Percentiles rank a stretch among this genome's conserved stretches.
These are phyloP conservation scores for Diarsia dahlii DNA, from an alignment of 2,888 invertebrate genomes.

Conservation along the genomic window DNA sequence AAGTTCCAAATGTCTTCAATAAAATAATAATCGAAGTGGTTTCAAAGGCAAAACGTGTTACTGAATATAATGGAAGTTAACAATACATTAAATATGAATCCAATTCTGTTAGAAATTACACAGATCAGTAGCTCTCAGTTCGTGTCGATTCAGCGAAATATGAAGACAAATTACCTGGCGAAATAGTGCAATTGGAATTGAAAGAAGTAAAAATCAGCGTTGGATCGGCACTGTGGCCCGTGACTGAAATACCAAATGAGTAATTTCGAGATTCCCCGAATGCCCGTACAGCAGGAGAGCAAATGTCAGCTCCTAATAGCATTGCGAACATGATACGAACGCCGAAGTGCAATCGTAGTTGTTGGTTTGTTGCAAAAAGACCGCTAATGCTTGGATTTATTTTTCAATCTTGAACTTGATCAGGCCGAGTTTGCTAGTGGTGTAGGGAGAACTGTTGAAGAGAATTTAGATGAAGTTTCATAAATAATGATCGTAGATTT, in stretches of 20 bases:
- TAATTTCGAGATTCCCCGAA: conserved; percentile 89
- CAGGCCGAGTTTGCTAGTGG: conserved; percentile 35
- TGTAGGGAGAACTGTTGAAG: conserved; percentile 6
- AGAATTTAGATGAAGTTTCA: conserved; percentile 8
- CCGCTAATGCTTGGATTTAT: conserved; percentile 65
- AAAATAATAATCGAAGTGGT: conserved; percentile 17
- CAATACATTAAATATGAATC: conserved; percentile 32
- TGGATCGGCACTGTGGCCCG: conserved; percentile 82
- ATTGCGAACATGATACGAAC: conserved; percentile 84
- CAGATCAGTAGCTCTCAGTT: conserved; percentile 41
- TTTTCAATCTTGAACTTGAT: conserved; percentile 63
- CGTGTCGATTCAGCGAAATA: conserved; percentile 72
- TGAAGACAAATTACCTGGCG: conserved; percentile 86
- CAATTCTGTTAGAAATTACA: conserved; percentile 40
- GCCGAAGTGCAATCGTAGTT: conserved; percentile 82
- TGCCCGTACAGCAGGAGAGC: conserved; percentile 82
- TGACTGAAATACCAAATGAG: conserved; percentile 89
- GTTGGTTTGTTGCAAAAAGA: conserved; percentile 78
- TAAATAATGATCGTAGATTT: conserved; percentile 7
- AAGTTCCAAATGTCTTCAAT: conserved; percentile 1
- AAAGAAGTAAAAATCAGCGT: conserved; percentile 90
- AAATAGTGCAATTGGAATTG: conserved; percentile 88
- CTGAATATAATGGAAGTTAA: conserved; percentile 8
- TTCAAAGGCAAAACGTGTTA: background rate
- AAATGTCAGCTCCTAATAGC: conserved; percentile 89